A percentile compares a stretch with the other conserved stretches of the same genome.
Evolutionary conservation across 2,888 invertebrate species (phyloP).

Genomic region (Dorcus hopei): DNA sequence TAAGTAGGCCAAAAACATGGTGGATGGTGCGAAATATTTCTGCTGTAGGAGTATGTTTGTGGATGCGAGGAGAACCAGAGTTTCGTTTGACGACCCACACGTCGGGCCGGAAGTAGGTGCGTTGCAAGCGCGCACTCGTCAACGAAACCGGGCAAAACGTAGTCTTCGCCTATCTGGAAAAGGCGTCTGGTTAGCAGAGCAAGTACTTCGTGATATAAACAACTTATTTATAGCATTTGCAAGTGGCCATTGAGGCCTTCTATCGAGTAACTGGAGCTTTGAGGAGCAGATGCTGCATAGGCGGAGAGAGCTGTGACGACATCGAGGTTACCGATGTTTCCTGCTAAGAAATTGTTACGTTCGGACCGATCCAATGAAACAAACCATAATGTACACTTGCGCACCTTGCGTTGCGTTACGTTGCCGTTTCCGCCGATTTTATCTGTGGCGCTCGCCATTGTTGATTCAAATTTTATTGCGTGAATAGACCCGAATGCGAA

Average conservation of each 20-base stretch:
- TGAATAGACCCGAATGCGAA: no score
- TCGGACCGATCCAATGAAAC: no score
- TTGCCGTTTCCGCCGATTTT: no score
- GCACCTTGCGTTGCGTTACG: no score
- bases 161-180: slow-evolving; percentile 8
- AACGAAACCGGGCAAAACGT: slow-evolving; percentile 22
- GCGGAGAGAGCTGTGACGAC: not conserved
- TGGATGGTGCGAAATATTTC: no score
- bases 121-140: slow-evolving; percentile 18
- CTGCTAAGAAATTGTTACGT: no score
- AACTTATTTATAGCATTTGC: slow-evolving; percentile 7
- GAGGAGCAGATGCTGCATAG: slow-evolving; percentile 3
- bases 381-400: no score
- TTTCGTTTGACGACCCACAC: slow-evolving; percentile 18
- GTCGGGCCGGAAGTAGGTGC: slow-evolving; percentile 23
- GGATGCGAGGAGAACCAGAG: no score
- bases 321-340: slow-evolving; percentile 1
- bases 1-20: no score
- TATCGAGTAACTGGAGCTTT: slow-evolving; percentile 1
- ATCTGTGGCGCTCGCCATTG: no score
- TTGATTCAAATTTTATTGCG: no score
- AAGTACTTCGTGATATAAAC: slow-evolving; percentile 4
- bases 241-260: not conserved
- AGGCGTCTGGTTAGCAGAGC: slow-evolving; percentile 10
- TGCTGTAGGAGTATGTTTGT: no score